Conservation (phyloP, 2,113 vertebrate species). For the Hemichromis elongatus region DNA sequence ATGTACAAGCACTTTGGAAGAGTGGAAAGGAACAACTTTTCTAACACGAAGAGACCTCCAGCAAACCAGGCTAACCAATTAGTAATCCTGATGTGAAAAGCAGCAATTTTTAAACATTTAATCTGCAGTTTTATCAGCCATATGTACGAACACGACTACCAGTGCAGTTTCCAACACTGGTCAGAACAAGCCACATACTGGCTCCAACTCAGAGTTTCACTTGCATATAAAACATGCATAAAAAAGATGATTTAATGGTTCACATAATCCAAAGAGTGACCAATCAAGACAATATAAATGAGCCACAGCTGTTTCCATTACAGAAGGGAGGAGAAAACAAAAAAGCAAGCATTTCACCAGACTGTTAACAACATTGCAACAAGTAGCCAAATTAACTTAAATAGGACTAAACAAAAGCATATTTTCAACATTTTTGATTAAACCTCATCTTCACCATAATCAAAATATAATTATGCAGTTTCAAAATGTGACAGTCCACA, state of each 20-base stretch:
- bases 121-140: background rate
- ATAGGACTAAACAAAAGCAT: slow-evolving; percentile 6
- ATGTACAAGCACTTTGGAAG: background rate
- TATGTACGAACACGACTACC: background rate
- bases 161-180: background rate
- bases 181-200: background rate
- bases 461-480: background rate
- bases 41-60: background rate
- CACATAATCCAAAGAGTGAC: background rate
- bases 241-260: background rate
- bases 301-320: slow-evolving; percentile 8
- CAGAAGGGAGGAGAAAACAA: background rate
- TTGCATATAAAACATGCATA: background rate
- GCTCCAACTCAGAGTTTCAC: background rate
- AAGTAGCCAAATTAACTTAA: background rate
- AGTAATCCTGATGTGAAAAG: accelerated
- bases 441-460: background rate
- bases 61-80: background rate
- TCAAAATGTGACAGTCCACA: background rate
- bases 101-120: background rate
- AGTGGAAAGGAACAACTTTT: background rate
- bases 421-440: slow-evolving; percentile 39
- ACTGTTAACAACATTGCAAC: background rate
- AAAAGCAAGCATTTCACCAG: background rate
- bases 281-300: background rate